Evolutionary conservation across 2,888 invertebrate species (phyloP).

Genomic region (Elegia similella): DNA sequence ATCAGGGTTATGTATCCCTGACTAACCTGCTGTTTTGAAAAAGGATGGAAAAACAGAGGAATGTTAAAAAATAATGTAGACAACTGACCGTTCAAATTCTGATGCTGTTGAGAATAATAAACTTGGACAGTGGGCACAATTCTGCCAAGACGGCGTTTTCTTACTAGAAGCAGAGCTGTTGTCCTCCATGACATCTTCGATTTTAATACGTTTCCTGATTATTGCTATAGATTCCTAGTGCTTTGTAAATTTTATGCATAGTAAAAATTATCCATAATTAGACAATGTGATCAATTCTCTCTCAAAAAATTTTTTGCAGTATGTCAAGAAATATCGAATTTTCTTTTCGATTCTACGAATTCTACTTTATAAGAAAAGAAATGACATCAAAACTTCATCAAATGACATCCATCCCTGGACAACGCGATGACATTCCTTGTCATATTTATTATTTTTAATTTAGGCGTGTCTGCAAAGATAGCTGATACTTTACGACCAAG

Average conservation of each 20-base stretch:
- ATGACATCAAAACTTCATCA: no score
- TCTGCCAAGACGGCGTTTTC: conserved; percentile 80
- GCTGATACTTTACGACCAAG: no score
- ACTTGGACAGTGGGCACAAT: conserved; percentile 83
- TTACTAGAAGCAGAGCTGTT: conserved; percentile 53
- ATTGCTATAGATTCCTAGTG: background rate
- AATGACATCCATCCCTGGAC: background rate
- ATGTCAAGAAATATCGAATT: no score
- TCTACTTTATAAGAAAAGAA: no score
- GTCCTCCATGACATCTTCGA: conserved; percentile 77
- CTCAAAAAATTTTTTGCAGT: no score
- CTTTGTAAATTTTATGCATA: background rate
- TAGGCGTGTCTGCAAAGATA: no score
- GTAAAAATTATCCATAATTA: background rate
- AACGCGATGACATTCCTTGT: background rate
- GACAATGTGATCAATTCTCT: background rate
- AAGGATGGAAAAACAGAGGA: conserved; percentile 4
- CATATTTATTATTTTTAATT: no score
- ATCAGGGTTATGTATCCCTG: no score
- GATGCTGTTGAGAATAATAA: conserved; percentile 78
- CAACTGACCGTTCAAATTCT: conserved; percentile 82
- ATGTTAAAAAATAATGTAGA: conserved; percentile 20
- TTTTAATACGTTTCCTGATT: conserved; percentile 7
- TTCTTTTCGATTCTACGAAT: no score
- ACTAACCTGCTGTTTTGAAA: background rate